Evolutionary conservation across 2,888 invertebrate genomes (phyloP), one percentile per base, ranked within the genome.

Genomic region (Cosmia trapezina): DNA sequence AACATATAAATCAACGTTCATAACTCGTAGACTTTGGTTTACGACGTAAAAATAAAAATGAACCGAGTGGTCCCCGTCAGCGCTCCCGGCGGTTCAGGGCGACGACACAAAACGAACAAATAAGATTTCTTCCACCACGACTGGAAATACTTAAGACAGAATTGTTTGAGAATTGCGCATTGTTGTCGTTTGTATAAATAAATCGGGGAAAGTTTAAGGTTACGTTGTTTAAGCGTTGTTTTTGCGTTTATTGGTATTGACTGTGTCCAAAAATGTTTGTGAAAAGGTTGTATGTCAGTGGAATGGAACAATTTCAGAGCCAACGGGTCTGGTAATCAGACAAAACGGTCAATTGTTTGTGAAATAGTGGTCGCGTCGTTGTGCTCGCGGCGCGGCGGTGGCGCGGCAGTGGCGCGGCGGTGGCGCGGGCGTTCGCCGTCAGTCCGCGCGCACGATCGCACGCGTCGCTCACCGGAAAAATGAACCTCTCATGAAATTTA

Each of bases 401-500:
- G 64, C 54, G 68, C 33, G 60, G 47, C 22, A 49, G 37, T 19
- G 65, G 64, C 54, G 43, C 43, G 51, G 33, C 62, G 67, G 61
- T 47, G 70, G 77, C 66, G 66, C 70, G 57, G 53, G 67, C 28
- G 76, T 33, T 56, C 64, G 66, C 62, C 62, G 61, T 65, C 60
- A 43, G 68, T 51, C 69, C 70, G 74, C 84, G 83, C 89, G 89
- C 90, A 91, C 90, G 91, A 89, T 83, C 88, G 89, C 88, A 86
- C 85, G 89, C 89, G 88, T 87, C 89, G 86, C 86, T 89, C 89
- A 85, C 89, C 91, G 93, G 94, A 96, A 95, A 96, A 95, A 95
- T 95, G 93, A 94, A 93, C 91, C 90, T 93, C 95, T 96, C 95
- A 95, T 96, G 95, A 96, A 96, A 96, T 95, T 96, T 95, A 94